These are phyloP conservation scores for Haliclona indistincta DNA, from an alignment of 37 sponge, comb jelly and placozoan genomes.

Conservation along the genomic window DNA sequence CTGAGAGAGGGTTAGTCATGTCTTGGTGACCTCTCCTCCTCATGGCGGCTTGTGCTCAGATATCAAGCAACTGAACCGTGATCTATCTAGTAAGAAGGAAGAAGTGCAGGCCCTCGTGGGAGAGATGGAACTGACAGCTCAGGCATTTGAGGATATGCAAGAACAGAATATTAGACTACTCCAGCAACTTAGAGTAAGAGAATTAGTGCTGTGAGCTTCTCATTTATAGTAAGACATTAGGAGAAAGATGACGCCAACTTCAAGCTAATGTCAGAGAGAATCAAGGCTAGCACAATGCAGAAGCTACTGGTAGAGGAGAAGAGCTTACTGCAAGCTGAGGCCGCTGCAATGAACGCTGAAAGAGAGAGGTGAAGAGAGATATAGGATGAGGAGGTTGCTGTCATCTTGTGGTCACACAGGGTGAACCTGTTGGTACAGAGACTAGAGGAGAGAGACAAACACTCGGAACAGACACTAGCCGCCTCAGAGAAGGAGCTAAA, in stretches of 20 bases:
- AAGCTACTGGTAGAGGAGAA: slow-evolving; percentile 81
- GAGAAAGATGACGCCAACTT: slow-evolving; percentile 99
- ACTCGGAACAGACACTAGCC: slow-evolving; percentile 50
- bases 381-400: not conserved
- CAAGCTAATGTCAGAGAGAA: slow-evolving; percentile 96
- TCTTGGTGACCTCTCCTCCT: not conserved
- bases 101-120: slow-evolving; percentile 85
- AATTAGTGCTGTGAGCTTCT: not conserved
- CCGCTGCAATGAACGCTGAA: slow-evolving; percentile 39
- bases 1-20: slow-evolving; percentile 48
- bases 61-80: slow-evolving; percentile 61
- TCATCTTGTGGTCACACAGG: not conserved
- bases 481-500: slow-evolving; percentile 78
- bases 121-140: slow-evolving; percentile 92
- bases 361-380: slow-evolving; percentile 46
- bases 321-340: slow-evolving; percentile 53
- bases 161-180: slow-evolving; percentile 91
- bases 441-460: slow-evolving; percentile 84
- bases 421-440: slow-evolving; percentile 51
- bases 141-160: slow-evolving; percentile 95
- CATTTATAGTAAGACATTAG: slow-evolving; percentile 2
- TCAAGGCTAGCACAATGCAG: slow-evolving; percentile 76
- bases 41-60: too few species aligned
- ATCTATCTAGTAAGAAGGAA: slow-evolving; percentile 59
- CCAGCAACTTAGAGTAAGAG: slow-evolving; percentile 72